Conservation (phyloP, 2,888 invertebrate species). For the Galeruca laticollis region DNA sequence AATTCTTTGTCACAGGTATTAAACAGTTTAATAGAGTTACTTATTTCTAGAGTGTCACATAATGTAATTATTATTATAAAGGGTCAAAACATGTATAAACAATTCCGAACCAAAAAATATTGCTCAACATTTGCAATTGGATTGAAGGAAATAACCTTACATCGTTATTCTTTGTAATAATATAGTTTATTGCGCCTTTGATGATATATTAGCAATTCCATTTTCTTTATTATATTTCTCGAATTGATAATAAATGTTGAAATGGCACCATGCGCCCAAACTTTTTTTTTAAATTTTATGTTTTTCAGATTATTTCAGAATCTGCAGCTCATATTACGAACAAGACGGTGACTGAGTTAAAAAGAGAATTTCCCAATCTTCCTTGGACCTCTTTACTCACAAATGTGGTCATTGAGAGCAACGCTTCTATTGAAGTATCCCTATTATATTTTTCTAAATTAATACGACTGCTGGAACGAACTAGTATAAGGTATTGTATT, state of each 20-base stretch:
- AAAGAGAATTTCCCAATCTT: conserved; percentile 32
- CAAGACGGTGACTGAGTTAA: conserved; percentile 20
- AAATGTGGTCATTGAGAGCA: conserved; percentile 34
- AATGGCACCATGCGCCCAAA: background rate
- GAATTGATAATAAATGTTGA: background rate
- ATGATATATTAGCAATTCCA: background rate
- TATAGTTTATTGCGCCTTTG: too few relatives aligned
- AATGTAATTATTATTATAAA: too few relatives aligned
- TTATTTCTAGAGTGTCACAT: too few relatives aligned
- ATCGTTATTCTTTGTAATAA: too few relatives aligned
- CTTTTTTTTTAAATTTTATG: background rate
- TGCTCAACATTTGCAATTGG: too few relatives aligned
- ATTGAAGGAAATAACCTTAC: too few relatives aligned
- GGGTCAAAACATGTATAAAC: too few relatives aligned
- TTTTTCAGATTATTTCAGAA: conserved; percentile 36
- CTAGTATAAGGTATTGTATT: conserved; percentile 40
- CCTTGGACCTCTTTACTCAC: conserved; percentile 38
- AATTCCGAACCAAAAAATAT: background rate
- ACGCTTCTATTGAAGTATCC: conserved; percentile 33
- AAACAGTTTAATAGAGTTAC: background rate
- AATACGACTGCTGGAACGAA: conserved; percentile 41
- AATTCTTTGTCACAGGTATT: conserved; percentile 36
- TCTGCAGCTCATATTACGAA: conserved; percentile 17
- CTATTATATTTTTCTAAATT: conserved; percentile 41
- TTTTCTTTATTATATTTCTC: background rate